Base-by-base conservation (phyloP, 2,797 vertebrate genomes). In the Melanotaenia parkinsoni region DNA sequence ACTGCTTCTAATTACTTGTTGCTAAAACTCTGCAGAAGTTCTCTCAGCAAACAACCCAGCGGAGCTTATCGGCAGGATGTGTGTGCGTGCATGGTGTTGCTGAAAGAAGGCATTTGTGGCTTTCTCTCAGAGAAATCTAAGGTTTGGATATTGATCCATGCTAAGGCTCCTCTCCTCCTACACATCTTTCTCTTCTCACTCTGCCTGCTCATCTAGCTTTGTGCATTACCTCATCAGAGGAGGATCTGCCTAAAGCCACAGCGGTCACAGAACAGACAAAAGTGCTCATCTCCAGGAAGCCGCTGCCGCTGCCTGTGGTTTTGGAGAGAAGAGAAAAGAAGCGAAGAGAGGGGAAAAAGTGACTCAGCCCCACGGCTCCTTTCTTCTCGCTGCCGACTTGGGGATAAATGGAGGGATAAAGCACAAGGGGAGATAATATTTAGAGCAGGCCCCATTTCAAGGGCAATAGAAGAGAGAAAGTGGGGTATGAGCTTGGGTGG, bases 391-490 rank as follows among this genome's bases (percentile, higher is more conserved):
- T 78, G 72, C 86, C 84, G 79, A 85, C 89, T 80, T 82, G 88
- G 80, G 89, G 88, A 91, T 91, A 85, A 93, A 92, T 91, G 90
- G 62, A 90, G 92, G 91, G 88, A 91, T 84, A 77, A 92, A 92
- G 86, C 72, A 58, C 67, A 74, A 88, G 74, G 71, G 92, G 79
- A 88, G 77, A 91, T 94, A 88, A 92, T 91, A 93, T 91, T 94
- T 94, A 91, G 89, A 89, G 89, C 91, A 92, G 85, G 89, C 91
- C 92, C 83, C 86, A 92, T 94, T 95, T 96, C 92, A 95, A 95
- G 91, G 89, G 86, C 86, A 91, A 92, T 86, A 91, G 89, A 94
- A 91, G 83, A 92, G 88, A 89, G 91, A 91, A 86, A 89, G 86
- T 86, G 87, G 86, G 82, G 72, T 78, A 70, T 82, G 86, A 90